Base-by-base conservation (phyloP, 2,888 invertebrate species). In the Diloba caeruleocephala region DNA sequence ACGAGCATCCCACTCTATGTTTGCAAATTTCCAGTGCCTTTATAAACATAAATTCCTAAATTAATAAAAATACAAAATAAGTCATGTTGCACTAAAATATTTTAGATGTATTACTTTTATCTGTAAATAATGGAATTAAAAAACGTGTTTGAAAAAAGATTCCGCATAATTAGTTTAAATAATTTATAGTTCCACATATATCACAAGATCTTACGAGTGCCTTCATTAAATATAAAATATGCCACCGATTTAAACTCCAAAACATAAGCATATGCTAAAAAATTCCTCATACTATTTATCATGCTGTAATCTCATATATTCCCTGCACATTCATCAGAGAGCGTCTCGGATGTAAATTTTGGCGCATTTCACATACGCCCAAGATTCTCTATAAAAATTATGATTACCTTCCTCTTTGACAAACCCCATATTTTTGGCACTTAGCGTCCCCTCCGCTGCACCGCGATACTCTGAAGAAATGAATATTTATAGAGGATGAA, bases 401-500 rank as follows among this genome's bases (percentile, higher is more conserved):
- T 89, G 87, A 90, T 89, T 89, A 85, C 84, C 76, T 73, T 80
- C 73, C 78, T 76, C 81, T 84, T 79, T 86, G 89, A 87, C 88
- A 86, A 84, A 81, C 81, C 79, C 78, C 84, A 85, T 88, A 88
- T 85, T 79, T 87, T 82, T 81, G 81, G 77, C 85, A 87, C 85
- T 85, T 85, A 82, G 70, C 76, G 65, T 62, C 82, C 82, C 78
- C 76, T 63, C 19, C 32, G 41, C 23, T 62, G 56, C 64, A 55
- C 45, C 21, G 50, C 53, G 74, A 74, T 73, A 66, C 66, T 65
- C 33, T 31, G 49, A 77, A 79, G 65, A 74, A 81, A 89, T 91
- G 90, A 92, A 91, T 91, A 92, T 92, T 90, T 90, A 90, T 90
- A 85, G 77, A 79, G 71, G 72, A 48, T 60, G 10, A 70, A 78